A percentile compares a stretch with the other conserved stretches of the same genome.
Evolutionary conservation across 2,888 invertebrate genomes (phyloP).

Genomic region (Tetragonisca angustula): DNA sequence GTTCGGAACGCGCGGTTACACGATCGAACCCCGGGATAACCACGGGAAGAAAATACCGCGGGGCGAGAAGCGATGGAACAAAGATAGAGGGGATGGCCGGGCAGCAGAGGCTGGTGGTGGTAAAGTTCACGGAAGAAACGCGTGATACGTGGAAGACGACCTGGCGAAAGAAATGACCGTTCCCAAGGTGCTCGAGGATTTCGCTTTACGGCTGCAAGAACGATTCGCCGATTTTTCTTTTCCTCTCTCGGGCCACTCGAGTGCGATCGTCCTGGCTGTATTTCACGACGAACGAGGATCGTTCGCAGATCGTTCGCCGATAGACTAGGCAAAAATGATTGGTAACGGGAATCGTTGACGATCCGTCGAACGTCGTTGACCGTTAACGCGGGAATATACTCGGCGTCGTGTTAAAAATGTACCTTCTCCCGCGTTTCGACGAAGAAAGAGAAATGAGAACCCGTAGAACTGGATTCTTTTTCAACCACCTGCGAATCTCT

Average conservation of each 20-base stretch:
- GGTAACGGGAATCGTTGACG: constrained; percentile 41
- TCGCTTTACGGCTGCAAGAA: constrained; percentile 77
- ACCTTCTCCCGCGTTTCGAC: too few relatives aligned
- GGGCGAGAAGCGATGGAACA: constrained; percentile 53
- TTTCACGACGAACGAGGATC: neutral
- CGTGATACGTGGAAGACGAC: constrained; percentile 70
- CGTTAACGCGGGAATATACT: constrained; percentile 4
- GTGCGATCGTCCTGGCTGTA: constrained; percentile 14
- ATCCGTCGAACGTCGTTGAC: neutral
- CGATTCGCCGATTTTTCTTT: constrained; percentile 64
- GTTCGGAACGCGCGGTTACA: constrained; percentile 45
- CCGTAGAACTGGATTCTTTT: neutral
- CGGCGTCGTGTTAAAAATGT: constrained; percentile 5
- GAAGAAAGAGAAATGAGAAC: neutral
- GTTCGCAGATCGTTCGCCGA: neutral
- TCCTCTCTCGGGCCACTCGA: neutral
- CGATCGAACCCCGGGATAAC: constrained; percentile 63
- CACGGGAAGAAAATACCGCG: constrained; percentile 56
- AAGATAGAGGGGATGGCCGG: constrained; percentile 57
- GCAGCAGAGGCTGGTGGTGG: constrained; percentile 37
- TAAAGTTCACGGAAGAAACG: constrained; percentile 75
- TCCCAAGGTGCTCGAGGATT: constrained; percentile 72
- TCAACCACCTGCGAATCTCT: neutral
- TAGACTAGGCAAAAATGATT: constrained; percentile 20
- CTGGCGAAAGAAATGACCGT: constrained; percentile 45